Conservation (phyloP, 2,888 invertebrate species). For the Nemoura dubitans region DNA sequence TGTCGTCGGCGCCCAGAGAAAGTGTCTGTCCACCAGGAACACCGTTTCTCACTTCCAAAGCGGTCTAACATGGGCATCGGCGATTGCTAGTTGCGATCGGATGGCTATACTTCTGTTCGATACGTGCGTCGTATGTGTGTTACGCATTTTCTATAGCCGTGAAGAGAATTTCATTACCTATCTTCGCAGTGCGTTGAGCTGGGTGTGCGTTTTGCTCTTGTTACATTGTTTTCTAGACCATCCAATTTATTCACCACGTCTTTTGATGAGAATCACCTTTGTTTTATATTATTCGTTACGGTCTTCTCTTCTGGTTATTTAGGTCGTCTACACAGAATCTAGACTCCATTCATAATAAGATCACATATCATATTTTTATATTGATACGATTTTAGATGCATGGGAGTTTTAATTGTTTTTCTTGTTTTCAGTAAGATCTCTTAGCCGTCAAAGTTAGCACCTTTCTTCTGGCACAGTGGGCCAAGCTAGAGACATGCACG, state of each 20-base stretch:
- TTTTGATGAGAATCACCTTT: constrained; percentile 25
- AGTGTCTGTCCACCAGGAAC: neutral
- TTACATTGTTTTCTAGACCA: constrained; percentile 16
- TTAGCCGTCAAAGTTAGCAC: neutral
- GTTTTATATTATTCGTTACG: constrained; percentile 30
- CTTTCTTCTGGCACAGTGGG: neutral
- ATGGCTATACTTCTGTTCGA: neutral
- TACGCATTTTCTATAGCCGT: neutral
- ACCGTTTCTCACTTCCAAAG: neutral
- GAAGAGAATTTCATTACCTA: neutral
- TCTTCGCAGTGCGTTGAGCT: neutral
- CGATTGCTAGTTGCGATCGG: neutral
- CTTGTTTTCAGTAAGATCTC: neutral
- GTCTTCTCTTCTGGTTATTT: constrained; percentile 30
- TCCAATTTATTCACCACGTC: constrained; percentile 22
- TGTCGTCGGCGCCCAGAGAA: constrained; percentile 16
- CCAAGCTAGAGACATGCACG: neutral
- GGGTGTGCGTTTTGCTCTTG: neutral
- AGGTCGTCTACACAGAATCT: constrained; percentile 34
- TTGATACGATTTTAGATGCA: neutral
- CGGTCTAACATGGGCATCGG: neutral
- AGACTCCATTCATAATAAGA: constrained; percentile 12
- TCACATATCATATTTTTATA: neutral
- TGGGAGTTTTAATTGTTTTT: neutral
- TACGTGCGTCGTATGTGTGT: neutral